Base-by-base conservation (phyloP, 2,797 vertebrate species). In the Crocidura indochinensis region DNA sequence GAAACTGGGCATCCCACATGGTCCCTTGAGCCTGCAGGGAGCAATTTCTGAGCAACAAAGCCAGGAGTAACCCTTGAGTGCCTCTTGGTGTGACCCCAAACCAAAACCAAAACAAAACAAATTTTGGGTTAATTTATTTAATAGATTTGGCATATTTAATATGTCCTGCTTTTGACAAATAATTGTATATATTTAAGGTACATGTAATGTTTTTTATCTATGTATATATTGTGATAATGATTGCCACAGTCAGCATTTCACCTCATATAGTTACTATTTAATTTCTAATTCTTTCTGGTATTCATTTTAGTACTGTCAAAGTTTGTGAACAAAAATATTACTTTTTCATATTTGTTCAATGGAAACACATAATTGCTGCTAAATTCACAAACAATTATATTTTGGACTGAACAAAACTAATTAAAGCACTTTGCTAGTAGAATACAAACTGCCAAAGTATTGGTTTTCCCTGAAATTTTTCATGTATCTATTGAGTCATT, bases 381-480 rank as follows among this genome's bases (percentile, higher is more conserved):
- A 88, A 88, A 87, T 84, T 78, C 24, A 84, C 56, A 94, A 88
- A 81, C 14, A 75, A 94, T 92, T 91, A 88, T 77, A 86, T 31
- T 62, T 78, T 75, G 72, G 7, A 78, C 4, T 87, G 79, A 92
- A 69, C 31, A 69, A 84, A 93, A 72, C 77, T 95, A 92, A 94
- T 94, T 88, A 79, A 93, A 88, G 91, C 14, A 49, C 11, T 47
- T 72, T 74, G 80, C 88, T 71, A 77, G 77, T 47, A 74, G 14
- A 77, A 46, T n/a, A 81, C 46, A 79, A 29, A 20, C 78, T 94
- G 89, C 67, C 94, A 92, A 95, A 89, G 86, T 44, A 51, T 19
- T 29, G 84, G 91, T 87, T 84, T 91, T 4, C 44, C 31, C 69
- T 72, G 9, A 87, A 85, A 71, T 87, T 92, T 51, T 75, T 88